Conservation (phyloP, 2,888 invertebrate species). For the Dione juno region DNA sequence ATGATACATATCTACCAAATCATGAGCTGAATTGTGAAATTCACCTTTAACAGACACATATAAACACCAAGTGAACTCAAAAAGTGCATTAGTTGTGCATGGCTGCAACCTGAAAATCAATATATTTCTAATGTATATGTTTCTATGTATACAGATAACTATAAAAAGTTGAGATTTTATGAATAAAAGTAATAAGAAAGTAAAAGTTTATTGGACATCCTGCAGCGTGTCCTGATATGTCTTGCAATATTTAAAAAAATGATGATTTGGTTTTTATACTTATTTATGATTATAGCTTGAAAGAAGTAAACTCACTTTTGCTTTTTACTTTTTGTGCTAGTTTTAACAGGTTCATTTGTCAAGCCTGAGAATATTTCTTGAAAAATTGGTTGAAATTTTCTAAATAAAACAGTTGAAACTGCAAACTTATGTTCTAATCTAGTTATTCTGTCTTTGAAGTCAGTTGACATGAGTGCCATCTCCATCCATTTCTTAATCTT, state of each 20-base stretch:
- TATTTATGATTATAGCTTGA: conserved; percentile 18
- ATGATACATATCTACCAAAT: conserved; percentile 97
- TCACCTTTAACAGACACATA: conserved; percentile 95
- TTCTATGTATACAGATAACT: neutral
- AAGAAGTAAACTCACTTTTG: conserved; percentile 76
- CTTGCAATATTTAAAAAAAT: neutral
- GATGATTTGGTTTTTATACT: neutral
- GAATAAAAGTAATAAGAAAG: no score
- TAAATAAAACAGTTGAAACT: conserved; percentile 96
- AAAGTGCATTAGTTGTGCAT: conserved; percentile 92
- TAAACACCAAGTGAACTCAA: conserved; percentile 97
- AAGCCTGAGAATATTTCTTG: conserved; percentile 92
- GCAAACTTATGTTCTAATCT: conserved; percentile 95
- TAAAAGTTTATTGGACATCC: no score
- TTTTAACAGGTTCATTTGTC: conserved; percentile 79
- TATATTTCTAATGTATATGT: neutral
- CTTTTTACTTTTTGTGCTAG: conserved; percentile 83
- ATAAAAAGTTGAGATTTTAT: no score
- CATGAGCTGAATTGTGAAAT: conserved; percentile 93
- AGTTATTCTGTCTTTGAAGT: conserved; percentile 92
- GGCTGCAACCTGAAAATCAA: conserved; percentile 84
- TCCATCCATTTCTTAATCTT: conserved; percentile 98
- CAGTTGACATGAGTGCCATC: conserved; percentile 94
- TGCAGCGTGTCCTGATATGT: no score
- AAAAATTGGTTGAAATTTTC: conserved; percentile 95